phyloP scores from a whole-genome alignment of 2,888 invertebrate genomes.

The Protodeltote pygarga region DNA sequence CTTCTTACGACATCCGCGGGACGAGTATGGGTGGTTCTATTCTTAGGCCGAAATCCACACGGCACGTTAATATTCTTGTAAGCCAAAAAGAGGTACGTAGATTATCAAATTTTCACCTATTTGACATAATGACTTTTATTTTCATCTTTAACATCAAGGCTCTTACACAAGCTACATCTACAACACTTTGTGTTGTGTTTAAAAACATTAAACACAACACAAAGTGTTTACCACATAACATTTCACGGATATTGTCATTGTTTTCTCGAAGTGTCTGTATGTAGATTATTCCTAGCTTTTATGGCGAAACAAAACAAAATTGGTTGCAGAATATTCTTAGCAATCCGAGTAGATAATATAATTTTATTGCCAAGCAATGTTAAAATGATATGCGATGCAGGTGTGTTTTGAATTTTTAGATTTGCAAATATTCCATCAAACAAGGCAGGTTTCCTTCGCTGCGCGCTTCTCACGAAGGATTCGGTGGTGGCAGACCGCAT shows the following conservation, averaged over 20 bases:
- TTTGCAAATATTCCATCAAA: background rate
- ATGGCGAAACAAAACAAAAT: conserved; percentile 22
- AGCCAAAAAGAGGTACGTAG: no score
- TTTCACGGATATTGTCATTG: conserved; percentile 17
- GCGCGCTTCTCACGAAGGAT: no score
- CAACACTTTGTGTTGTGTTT: conserved; percentile 22
- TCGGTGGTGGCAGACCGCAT: no score
- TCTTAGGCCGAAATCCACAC: no score
- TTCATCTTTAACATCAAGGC: no score
- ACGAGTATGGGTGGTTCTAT: no score
- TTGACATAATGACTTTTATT: no score
- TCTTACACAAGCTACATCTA: background rate
- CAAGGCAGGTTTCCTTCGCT: no score
- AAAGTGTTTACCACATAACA: background rate
- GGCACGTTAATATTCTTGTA: no score
- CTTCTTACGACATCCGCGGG: no score
- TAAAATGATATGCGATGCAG: conserved; percentile 23
- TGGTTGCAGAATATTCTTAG: conserved; percentile 17
- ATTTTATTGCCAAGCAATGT: conserved; percentile 23
- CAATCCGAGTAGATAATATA: conserved; percentile 10
- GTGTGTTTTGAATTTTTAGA: background rate
- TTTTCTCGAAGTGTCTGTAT: background rate
- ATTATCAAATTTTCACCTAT: no score
- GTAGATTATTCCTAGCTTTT: conserved; percentile 16
- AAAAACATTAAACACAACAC: conserved; percentile 2